Conservation (phyloP, 2,113 vertebrate genomes). For the Dolichotis patagonum region DNA sequence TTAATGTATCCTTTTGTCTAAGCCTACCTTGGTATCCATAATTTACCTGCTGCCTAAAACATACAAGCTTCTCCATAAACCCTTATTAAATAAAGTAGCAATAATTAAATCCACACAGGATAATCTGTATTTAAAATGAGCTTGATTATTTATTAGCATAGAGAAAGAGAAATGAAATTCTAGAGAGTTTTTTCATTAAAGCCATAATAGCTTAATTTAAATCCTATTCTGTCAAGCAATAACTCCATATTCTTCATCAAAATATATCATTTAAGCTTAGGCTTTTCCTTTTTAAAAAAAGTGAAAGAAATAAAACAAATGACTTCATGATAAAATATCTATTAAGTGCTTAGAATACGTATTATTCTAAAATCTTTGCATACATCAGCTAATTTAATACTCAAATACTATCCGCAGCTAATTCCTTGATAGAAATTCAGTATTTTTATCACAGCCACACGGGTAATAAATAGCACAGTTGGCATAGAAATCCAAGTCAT, state of each 20-base stretch:
- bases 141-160: neutral
- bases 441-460: neutral
- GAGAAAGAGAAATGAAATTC: neutral
- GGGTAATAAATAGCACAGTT: neutral
- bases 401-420: neutral
- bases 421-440: neutral
- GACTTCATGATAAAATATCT: neutral
- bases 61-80: neutral
- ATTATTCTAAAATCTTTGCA: neutral
- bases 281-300: neutral
- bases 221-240: neutral
- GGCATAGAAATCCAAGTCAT: neutral
- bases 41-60: neutral
- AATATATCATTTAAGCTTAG: neutral
- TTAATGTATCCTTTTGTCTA: neutral
- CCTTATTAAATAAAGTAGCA: constrained; percentile 35
- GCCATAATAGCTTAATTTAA: neutral
- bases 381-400: neutral
- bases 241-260: neutral
- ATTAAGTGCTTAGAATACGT: neutral
- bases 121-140: constrained; percentile 36
- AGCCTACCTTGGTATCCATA: neutral
- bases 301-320: neutral
- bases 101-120: neutral
- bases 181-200: neutral